Evolutionary conservation across 2,113 vertebrate genomes (phyloP).

Genomic region (Hippocampus mohnikei): DNA sequence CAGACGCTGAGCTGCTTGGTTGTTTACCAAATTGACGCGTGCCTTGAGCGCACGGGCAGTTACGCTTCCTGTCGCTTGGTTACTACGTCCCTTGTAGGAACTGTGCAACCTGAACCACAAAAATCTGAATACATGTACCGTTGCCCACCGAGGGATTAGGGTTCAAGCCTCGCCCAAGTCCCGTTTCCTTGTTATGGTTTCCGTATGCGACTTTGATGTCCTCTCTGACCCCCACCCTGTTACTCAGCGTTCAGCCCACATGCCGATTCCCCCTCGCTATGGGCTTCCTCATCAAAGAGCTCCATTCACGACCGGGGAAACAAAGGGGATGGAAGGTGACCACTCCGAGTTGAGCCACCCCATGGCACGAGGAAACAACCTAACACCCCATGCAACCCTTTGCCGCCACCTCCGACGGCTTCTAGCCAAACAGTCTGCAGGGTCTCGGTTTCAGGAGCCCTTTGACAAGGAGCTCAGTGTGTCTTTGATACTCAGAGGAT

Average conservation of each 20-base stretch:
- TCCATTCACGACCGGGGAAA: slow-evolving; percentile 63
- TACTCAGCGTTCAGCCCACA: slow-evolving; percentile 32
- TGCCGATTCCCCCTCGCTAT: slow-evolving; percentile 45
- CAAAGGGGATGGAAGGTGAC: slow-evolving; percentile 73
- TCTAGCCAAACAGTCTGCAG: slow-evolving; percentile 33
- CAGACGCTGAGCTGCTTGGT: no score
- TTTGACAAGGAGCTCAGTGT: slow-evolving; percentile 64
- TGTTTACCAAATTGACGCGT: no score
- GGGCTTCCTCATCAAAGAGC: slow-evolving; percentile 66
- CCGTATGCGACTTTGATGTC: slow-evolving; percentile 13
- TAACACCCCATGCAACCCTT: slow-evolving; percentile 12
- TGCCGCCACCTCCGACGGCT: background rate
- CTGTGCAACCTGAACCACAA: no score
- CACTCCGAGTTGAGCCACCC: slow-evolving; percentile 53
- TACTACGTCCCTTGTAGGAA: no score
- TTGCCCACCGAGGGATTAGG: background rate
- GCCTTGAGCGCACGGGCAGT: no score
- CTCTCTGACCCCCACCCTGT: slow-evolving; percentile 12
- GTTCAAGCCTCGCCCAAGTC: background rate
- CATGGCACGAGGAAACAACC: slow-evolving; percentile 39
- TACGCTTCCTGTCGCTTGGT: no score
- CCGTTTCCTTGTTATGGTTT: slow-evolving; percentile 21
- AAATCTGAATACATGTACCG: background rate
- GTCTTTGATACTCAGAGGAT: slow-evolving; percentile 34
- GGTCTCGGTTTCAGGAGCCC: slow-evolving; percentile 42